These are phyloP conservation scores for Nebria ingens DNA, from an alignment of 1,140 invertebrate species.

Conservation along the genomic window DNA sequence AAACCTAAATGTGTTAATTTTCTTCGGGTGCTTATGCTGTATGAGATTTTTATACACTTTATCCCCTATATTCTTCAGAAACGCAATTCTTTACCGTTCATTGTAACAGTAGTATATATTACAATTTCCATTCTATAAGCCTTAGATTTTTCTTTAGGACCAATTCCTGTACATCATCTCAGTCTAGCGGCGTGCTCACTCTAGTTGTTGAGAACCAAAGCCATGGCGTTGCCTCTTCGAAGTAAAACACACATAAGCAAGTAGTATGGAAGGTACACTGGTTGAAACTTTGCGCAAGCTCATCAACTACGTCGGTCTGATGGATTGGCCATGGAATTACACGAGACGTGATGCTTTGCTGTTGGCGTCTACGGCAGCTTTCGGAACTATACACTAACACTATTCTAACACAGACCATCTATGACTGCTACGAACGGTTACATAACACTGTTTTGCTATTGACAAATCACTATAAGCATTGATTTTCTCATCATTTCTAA, in stretches of 20 bases:
- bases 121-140: constrained; percentile 24
- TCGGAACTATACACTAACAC: constrained; percentile 1
- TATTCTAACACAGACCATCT: neutral
- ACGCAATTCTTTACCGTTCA: neutral
- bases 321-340: constrained; percentile 7
- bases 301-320: constrained; percentile 6
- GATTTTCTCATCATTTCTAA: too few species aligned
- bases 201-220: too few species aligned
- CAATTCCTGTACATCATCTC: constrained; percentile 16
- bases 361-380: neutral
- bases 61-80: constrained; percentile 14
- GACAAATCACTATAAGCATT: too few species aligned
- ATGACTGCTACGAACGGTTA: too few species aligned
- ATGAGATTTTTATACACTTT: constrained; percentile 20
- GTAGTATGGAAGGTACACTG: too few species aligned
- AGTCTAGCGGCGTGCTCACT: neutral
- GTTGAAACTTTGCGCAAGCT: neutral
- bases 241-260: too few species aligned
- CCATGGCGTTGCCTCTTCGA: too few species aligned
- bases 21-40: constrained; percentile 18
- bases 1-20: constrained; percentile 22
- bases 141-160: constrained; percentile 17
- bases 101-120: constrained; percentile 21
- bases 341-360: neutral
- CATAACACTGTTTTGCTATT: too few species aligned